These are phyloP conservation scores for Manacus vitellinus DNA, from an alignment of 2,113 vertebrate species.

Conservation along the genomic window DNA sequence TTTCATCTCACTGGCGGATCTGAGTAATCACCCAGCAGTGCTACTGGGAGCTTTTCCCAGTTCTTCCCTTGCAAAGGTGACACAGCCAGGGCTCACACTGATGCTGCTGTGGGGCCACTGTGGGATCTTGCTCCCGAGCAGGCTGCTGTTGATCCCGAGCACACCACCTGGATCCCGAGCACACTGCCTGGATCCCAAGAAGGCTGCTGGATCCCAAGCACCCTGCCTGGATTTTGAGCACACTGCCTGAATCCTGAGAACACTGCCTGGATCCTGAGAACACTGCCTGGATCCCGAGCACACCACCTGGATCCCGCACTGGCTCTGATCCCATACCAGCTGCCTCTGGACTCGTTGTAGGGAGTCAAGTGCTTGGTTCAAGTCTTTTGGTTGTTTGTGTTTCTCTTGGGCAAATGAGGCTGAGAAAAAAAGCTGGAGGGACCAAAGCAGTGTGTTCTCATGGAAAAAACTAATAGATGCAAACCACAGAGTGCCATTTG, in stretches of 20 bases:
- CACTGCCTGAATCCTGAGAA: not conserved
- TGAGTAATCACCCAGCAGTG: not conserved
- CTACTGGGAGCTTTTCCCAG: not conserved
- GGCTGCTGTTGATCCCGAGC: not conserved
- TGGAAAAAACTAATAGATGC: not conserved
- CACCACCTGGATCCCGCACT: not conserved
- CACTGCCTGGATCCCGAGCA: not conserved
- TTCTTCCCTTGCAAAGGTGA: not conserved
- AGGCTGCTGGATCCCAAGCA: not conserved
- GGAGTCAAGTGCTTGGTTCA: not conserved
- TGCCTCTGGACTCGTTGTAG: not conserved
- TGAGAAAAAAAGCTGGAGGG: not conserved
- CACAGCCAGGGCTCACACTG: rapidly evolving
- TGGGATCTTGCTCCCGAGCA: not conserved
- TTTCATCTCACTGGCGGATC: not conserved
- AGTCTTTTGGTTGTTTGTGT: not conserved
- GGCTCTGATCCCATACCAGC: not conserved
- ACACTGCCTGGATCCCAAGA: not conserved
- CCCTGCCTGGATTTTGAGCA: not conserved
- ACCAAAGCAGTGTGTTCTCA: not conserved
- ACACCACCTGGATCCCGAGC: not conserved
- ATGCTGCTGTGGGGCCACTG: not conserved
- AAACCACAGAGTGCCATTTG: not conserved
- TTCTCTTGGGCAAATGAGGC: not conserved
- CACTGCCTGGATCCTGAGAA: not conserved